Evolutionary conservation across 2,797 vertebrate species (phyloP), one percentile per base, ranked within the genome.

Genomic region (Phoebastria nigripes): DNA sequence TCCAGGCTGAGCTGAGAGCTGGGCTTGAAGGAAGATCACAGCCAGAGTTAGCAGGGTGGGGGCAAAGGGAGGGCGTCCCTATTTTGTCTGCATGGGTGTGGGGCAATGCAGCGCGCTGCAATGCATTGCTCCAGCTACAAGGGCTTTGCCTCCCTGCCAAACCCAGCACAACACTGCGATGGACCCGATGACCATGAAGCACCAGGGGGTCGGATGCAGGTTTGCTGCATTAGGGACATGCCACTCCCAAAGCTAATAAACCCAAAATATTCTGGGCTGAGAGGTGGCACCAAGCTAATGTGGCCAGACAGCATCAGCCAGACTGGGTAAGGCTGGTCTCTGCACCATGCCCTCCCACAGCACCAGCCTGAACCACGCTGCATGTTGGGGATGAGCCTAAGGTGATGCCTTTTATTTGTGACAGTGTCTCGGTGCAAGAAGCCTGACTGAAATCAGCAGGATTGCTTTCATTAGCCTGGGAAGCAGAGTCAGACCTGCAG

Each of bases 31-130:
- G 29, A 71, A 33, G 41, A 39, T 73, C 55, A 12, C 55, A 61
- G 73, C 66, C 22, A 11, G 74, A 21, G 11, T 15, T 19, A 37
- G 39, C 46, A 20, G 46, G 9, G 9, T 14, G 59, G 41, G 58
- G 31, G 29, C 25, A 39, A 62, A 12, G 21, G 35, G 17, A 39
- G 14, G 15, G 28, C 29, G 52, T 1, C 52, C 24, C 49, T 29
- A 5, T 29, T 9, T 7, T 8, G 8, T 11, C 20, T 42, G 66
- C 3, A 1, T 11, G 15, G 67, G 33, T 4, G 2, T 26, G 49
- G 4, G 58, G 76, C 58, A 28, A 22, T 2, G 35, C 2, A 1
- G 15, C 12, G 19, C 4, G 5, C 19, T 1, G 4, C 12, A 33
- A 8, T 5, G 63, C 1, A 2, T 9, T 47, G 15, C 49, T 81